A percentile compares a stretch with the other conserved stretches of the same genome.
phyloP scores from a whole-genome alignment of 53 echinoderm and acorn worm species.

The Pentamera pediparva region DNA sequence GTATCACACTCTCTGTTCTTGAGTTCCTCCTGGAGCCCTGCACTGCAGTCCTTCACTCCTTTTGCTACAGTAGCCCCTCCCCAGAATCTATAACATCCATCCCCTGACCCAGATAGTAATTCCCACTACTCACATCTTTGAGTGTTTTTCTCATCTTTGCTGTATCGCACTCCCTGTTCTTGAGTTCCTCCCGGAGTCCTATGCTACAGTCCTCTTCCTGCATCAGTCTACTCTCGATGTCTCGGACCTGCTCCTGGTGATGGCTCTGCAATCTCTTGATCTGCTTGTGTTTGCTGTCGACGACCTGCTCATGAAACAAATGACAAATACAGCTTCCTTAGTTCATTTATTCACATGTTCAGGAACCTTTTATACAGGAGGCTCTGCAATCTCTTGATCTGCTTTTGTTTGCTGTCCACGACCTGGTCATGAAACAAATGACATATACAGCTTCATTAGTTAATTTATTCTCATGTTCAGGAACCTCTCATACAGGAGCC shows the following conservation, averaged over 20 bases:
- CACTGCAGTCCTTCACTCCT: too few species aligned
- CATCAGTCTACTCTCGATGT: slow-evolving; percentile 62
- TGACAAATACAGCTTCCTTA: background rate
- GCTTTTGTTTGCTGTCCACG: slow-evolving; percentile 86
- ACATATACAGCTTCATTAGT: too few species aligned
- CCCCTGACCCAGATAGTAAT: background rate
- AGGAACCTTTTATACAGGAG: too few species aligned
- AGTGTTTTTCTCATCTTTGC: slow-evolving; percentile 62
- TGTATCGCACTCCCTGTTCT: slow-evolving; percentile 58
- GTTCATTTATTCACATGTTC: too few species aligned
- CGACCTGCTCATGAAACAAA: slow-evolving; percentile 47
- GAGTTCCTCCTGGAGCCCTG: too few species aligned
- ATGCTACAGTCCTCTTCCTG: slow-evolving; percentile 79
- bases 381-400: slow-evolving; percentile 65
- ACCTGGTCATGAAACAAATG: slow-evolving; percentile 55
- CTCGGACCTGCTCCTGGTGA: slow-evolving; percentile 52
- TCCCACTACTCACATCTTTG: slow-evolving; percentile 61
- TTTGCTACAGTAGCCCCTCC: too few species aligned
- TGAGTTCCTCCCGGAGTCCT: slow-evolving; percentile 65
- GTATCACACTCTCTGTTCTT: too few species aligned
- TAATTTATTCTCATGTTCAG: too few species aligned
- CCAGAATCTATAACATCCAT: background rate
- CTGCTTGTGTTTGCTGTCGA: slow-evolving; percentile 90
- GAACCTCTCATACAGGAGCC: too few species aligned
- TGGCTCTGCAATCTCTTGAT: slow-evolving; percentile 59